A percentile compares a stretch with the other conserved stretches of the same genome.
phyloP scores from a whole-genome alignment of 1,140 invertebrate species.

The Antheraea mylitta region DNA sequence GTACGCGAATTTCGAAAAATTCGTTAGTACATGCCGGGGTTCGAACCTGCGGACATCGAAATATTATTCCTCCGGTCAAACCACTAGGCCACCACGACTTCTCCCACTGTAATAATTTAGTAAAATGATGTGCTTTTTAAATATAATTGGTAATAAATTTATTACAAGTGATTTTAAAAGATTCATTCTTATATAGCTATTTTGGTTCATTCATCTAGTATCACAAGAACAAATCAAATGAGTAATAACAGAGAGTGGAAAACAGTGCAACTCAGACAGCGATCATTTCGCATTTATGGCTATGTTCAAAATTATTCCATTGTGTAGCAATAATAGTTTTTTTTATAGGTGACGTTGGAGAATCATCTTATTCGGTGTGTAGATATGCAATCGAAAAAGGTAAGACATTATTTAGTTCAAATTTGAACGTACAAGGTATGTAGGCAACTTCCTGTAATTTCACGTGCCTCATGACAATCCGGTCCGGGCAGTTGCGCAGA shows the following conservation, averaged over 20 bases:
- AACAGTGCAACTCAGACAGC: not conserved
- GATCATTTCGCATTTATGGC: not conserved
- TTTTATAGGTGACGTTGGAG: no score
- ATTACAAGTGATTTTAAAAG: not conserved
- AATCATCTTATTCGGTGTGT: no score
- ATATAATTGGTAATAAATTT: no score
- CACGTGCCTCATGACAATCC: slow-evolving; percentile 22
- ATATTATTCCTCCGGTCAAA: no score
- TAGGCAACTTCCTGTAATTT: slow-evolving; percentile 20
- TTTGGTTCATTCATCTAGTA: slow-evolving; percentile 1
- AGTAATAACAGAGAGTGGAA: not conserved
- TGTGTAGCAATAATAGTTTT: not conserved
- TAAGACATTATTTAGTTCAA: no score
- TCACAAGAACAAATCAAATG: slow-evolving; percentile 2
- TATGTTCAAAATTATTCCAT: not conserved
- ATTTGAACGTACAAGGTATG: not conserved
- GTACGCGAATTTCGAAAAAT: no score
- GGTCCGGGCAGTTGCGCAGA: not conserved
- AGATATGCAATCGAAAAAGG: no score
- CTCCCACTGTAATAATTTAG: not conserved
- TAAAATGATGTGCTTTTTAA: not conserved
- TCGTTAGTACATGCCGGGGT: no score
- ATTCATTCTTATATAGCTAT: slow-evolving; percentile 2
- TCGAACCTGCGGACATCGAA: no score
- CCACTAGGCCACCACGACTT: no score